Evolutionary conservation across 2,888 invertebrate species (phyloP), one percentile per base, ranked within the genome.

Genomic region (Bedellia somnulentella): DNA sequence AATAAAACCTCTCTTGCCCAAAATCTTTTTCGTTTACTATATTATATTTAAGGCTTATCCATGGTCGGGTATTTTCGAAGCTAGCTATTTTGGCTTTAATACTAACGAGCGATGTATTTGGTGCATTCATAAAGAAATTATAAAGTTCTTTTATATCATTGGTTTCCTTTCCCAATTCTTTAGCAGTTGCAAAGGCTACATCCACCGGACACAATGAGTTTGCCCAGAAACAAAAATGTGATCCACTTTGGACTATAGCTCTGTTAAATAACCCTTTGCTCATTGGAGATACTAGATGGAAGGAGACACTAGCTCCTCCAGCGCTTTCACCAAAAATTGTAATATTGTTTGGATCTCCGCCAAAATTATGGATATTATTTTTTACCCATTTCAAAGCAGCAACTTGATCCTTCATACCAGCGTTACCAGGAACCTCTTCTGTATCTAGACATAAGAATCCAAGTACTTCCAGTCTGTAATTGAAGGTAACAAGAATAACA

Each of bases 191-290:
- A 9, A 49, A 18, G 2, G 61, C 58, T 40, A 21, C 27, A 14
- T 35, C 80, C 11, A 78, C 68, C 0, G 80, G 77, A 14, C 80
- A 47, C 5, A 42, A 43, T 0, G 40, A 57, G 27, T 57, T 59
- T 0, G 81, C 67, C 78, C 80, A 81, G 1, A 78, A 71, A 43
- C 73, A 70, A 10, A 80, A 60, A 1, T 80, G 66, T 0, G 81
- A 80, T 1, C 88, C 89, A 42, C 88, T 88, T 46, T 87, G 84
- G 2, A 82, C 68, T 24, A 89, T 88, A 1, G 79, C 68, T 37
- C 56, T 55, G 18, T 51, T 53, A 14, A 71, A 73, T 1, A 76
- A 45, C 2, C 62, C 68, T 47, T 56, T 58, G 5, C 56, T 54
- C 63, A 75, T 64, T 1, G 71, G 70, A 2, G 76, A 76, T 13